A percentile compares a stretch with the other conserved stretches of the same genome.
Evolutionary conservation across 1,140 invertebrate genomes (phyloP).

Genomic region (Cyrtorhinus lividipennis): DNA sequence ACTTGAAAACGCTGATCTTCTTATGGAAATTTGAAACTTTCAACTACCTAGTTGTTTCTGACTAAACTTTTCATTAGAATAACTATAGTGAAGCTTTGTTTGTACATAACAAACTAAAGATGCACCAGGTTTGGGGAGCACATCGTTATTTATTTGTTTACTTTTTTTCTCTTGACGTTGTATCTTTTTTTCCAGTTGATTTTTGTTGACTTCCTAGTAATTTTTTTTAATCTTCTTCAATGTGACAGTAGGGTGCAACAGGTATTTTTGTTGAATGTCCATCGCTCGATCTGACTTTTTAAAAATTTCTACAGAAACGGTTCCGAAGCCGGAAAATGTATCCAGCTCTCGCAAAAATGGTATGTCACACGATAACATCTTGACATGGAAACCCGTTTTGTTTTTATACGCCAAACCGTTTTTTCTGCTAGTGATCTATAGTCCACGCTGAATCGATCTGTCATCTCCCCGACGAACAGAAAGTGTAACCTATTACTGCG

Average conservation of each 20-base stretch:
- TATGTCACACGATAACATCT: not conserved
- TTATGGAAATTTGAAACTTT: conserved; percentile 3
- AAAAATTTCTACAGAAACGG: not conserved
- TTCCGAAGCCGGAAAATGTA: not conserved
- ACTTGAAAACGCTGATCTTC: not conserved
- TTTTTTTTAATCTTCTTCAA: too few relatives aligned
- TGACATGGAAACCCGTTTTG: too few relatives aligned
- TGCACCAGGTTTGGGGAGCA: conserved; percentile 21
- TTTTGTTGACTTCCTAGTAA: not conserved
- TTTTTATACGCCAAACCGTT: too few relatives aligned
- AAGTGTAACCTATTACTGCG: too few relatives aligned
- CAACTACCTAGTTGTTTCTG: not conserved
- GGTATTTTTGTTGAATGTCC: too few relatives aligned
- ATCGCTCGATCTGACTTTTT: too few relatives aligned
- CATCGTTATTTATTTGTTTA: not conserved
- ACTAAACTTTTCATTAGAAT: not conserved
- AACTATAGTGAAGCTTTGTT: conserved; percentile 6
- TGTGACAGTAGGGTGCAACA: conserved; percentile 5
- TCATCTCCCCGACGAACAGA: too few relatives aligned
- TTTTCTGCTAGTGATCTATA: too few relatives aligned
- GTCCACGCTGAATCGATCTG: too few relatives aligned
- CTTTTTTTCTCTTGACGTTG: not conserved
- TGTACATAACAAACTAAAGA: conserved; percentile 21
- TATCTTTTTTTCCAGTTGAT: not conserved
- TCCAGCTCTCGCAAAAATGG: not conserved